These are phyloP conservation scores for Flexamia atlantica DNA, from an alignment of 2,888 invertebrate species.

Conservation along the genomic window DNA sequence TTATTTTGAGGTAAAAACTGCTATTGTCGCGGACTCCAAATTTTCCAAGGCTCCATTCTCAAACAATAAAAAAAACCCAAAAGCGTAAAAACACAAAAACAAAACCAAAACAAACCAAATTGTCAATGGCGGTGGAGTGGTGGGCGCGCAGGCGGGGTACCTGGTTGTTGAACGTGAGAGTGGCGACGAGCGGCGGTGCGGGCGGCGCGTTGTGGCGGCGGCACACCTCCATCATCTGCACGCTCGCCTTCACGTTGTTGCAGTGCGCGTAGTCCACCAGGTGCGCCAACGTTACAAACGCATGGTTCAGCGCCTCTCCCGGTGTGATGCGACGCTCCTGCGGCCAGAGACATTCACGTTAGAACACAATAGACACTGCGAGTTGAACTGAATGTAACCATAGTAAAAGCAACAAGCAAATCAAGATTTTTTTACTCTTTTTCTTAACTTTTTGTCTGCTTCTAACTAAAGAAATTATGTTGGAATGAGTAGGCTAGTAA, in stretches of 20 bases:
- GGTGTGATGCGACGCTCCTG: slow-evolving; percentile 97
- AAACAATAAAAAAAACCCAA: not conserved
- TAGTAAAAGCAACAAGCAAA: no score
- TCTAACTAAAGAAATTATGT: no score
- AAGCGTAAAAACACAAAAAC: slow-evolving; percentile 5
- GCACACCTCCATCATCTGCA: slow-evolving; percentile 97
- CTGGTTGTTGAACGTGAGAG: slow-evolving; percentile 92
- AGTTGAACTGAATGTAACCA: no score
- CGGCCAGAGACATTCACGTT: no score
- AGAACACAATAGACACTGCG: no score
- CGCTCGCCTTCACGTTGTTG: slow-evolving; percentile 97
- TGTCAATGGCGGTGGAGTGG: slow-evolving; percentile 67
- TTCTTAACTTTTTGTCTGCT: no score
- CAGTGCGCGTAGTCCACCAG: slow-evolving; percentile 97
- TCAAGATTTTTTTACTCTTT: no score
- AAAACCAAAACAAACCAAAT: slow-evolving; percentile 68
- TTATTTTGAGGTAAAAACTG: no score
- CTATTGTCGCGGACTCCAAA: no score
- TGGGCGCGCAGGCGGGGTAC: slow-evolving; percentile 80
- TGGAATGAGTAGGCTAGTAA: no score
- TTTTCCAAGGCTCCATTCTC: not conserved
- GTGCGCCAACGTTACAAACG: slow-evolving; percentile 95
- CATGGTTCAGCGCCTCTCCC: slow-evolving; percentile 96
- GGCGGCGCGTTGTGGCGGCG: slow-evolving; percentile 77
- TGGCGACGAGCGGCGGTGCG: slow-evolving; percentile 79